Base-by-base conservation (phyloP, 2,888 invertebrate genomes). In the Acanthopleura granulata region DNA sequence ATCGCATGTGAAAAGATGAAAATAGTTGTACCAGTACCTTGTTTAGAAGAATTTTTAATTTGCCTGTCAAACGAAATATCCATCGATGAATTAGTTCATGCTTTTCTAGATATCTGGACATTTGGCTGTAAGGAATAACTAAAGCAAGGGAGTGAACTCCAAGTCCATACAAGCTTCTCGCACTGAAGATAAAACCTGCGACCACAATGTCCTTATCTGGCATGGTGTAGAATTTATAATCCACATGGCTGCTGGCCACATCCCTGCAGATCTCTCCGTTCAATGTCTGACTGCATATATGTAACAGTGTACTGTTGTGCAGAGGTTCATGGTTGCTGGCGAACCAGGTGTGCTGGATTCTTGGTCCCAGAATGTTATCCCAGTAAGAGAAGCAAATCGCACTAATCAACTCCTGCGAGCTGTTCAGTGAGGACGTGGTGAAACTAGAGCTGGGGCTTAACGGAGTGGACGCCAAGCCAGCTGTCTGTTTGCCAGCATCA, bases 321-420 rank as follows among this genome's bases (percentile, higher is more conserved):
- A 85, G 81, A 25, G 79, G 75, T 3, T 80, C 74, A 11, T 77
- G 51, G 15, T 81, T 82, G 27, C 78, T 78, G 40, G 82, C 78
- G 40, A 80, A 82, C 89, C 89, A 89, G 1, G 88, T 82, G 77
- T 88, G 87, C 57, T 84, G 81, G 16, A 88, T 81, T 49, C 86
- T 79, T 16, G 89, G 89, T 22, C 89, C 89, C 14, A 89, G 80
- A 74, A 89, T 89, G 75, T 89, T 89, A 79, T 89, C 89, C 89
- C 89, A 89, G 75, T 86, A 83, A 61, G 85, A 85, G 25, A 89
- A 79, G 16, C 87, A 77, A 9, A 88, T 73, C 6, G 85, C 84
- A 40, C 77, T 77, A 29, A 87, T 79, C 72, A 86, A 82, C 29
- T 81, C 80, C 62, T 83, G 80, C 22, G 78, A 74, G 18, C 85